Base-by-base conservation (phyloP, 2,888 invertebrate genomes). In the Drosophila fungiperda region DNA sequence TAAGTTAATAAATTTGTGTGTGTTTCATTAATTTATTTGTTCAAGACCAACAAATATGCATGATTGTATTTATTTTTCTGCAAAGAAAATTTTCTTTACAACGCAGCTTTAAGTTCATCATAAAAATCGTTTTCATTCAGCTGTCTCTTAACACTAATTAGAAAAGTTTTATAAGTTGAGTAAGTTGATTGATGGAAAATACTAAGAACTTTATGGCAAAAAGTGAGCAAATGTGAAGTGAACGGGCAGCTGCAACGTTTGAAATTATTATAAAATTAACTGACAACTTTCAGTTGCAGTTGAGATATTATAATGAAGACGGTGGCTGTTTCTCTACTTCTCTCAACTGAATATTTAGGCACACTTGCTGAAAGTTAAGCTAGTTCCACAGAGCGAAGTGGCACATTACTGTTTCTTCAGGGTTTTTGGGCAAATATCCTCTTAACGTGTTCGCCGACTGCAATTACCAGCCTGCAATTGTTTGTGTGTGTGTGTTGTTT, bases 111-210 rank as follows among this genome's bases (percentile, higher is more conserved):
- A 32, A 49, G 26, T 48, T 23, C 40, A 63, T 66, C 66, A 66
- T 61, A 42, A 66, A 50, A 29, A 60, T 42, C 49, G 53, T 38
- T 60, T 58, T 45, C 40, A 32, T 35, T 36, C 29, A 33, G 23
- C 15, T 26, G 11, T 11, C 32, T 26, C 49, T 20, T 35, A 62
- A 67, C 42, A 62, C 76, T 80, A 78, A 78, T 78, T 78, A 71
- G 58, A 80, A 80, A 78, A 78, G 72, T 78, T 74, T 64, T 23
- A 15, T 20, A 78, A 73, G 76, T 45, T 6, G 35, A n/a, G 29
- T 32, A 32, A 48, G 33, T 67, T 78, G 77, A 78, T 78, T 78
- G 76, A 78, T 80, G 80, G 48, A 33, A 53, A 77, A 64, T 64
- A 58, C 61, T 15, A 40, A 29, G 3, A 60, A 60, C 35, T 57